A percentile compares a stretch with the other conserved stretches of the same genome.
These are phyloP conservation scores for Liparis tanakae DNA, from an alignment of 2,797 vertebrate genomes.

Conservation along the genomic window DNA sequence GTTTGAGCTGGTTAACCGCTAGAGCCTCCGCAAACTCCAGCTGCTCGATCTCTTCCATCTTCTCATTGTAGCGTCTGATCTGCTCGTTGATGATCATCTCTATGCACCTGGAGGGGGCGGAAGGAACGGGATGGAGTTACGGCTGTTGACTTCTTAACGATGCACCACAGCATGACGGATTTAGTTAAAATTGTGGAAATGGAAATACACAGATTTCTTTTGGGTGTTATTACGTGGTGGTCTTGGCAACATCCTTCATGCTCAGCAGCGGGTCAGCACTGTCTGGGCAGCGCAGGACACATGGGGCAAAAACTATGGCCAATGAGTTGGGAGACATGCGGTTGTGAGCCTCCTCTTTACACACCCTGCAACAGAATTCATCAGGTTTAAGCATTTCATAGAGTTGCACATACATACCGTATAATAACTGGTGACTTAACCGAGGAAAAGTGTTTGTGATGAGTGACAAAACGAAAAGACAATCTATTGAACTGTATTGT, in stretches of 20 bases:
- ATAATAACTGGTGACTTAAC: not conserved
- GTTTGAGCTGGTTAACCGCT: constrained; percentile 91
- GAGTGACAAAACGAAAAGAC: not conserved
- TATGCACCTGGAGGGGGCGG: constrained; percentile 84
- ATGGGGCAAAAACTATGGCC: constrained; percentile 97
- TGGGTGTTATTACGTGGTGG: constrained; percentile 88
- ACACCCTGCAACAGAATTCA: constrained; percentile 84
- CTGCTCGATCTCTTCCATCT: constrained; percentile 96
- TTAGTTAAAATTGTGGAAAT: not conserved
- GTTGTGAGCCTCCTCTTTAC: constrained; percentile 92
- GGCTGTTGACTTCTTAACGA: not conserved
- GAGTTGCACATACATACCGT: not conserved
- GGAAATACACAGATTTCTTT: not conserved
- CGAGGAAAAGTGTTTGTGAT: not conserved
- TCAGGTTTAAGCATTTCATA: not conserved
- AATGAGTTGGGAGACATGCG: constrained; percentile 96
- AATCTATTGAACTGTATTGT: not conserved
- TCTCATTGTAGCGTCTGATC: constrained; percentile 93
- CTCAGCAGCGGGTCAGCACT: constrained; percentile 93
- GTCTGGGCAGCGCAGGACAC: constrained; percentile 94
- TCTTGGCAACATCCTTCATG: constrained; percentile 98
- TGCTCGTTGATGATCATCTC: constrained; percentile 98
- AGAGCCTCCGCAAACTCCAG: constrained; percentile 93
- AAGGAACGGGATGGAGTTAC: not conserved
- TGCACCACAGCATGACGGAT: not conserved